A percentile compares a stretch with the other conserved stretches of the same genome.
Evolutionary conservation across 2,113 vertebrate genomes (phyloP).

Genomic region (Daphoenositta chrysoptera): DNA sequence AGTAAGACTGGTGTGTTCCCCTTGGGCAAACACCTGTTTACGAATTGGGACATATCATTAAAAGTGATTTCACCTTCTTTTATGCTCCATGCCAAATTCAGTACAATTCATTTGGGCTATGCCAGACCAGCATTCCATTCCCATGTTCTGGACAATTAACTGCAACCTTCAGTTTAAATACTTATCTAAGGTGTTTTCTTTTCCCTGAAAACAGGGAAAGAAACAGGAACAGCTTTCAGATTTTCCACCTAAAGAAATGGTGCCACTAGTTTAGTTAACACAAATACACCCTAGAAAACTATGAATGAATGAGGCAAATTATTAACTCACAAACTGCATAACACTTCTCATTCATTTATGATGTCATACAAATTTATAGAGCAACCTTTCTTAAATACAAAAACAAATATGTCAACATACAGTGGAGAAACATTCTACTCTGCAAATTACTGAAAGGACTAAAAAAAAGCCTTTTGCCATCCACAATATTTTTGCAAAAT

Average conservation of each 20-base stretch:
- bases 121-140: constrained; percentile 65
- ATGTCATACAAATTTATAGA: neutral
- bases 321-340: neutral
- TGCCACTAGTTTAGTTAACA: neutral
- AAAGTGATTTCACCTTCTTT: constrained; percentile 57
- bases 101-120: constrained; percentile 28
- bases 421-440: neutral
- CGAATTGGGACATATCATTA: constrained; percentile 55
- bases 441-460: neutral
- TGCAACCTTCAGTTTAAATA: constrained; percentile 46
- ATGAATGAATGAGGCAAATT: neutral
- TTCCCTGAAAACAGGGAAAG: constrained; percentile 10
- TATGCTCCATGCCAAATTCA: constrained; percentile 51
- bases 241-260: constrained; percentile 11
- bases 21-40: constrained; percentile 78
- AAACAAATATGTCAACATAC: neutral
- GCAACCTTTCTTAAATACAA: neutral
- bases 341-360: neutral
- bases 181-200: constrained; percentile 44
- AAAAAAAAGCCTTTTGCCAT: neutral
- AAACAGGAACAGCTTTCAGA: neutral
- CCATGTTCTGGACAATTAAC: constrained; percentile 60
- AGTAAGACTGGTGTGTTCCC: constrained; percentile 48
- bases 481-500: neutral
- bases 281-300: neutral